These are phyloP conservation scores for Drosophila infuscata DNA, from an alignment of 2,888 invertebrate genomes.

Conservation along the genomic window DNA sequence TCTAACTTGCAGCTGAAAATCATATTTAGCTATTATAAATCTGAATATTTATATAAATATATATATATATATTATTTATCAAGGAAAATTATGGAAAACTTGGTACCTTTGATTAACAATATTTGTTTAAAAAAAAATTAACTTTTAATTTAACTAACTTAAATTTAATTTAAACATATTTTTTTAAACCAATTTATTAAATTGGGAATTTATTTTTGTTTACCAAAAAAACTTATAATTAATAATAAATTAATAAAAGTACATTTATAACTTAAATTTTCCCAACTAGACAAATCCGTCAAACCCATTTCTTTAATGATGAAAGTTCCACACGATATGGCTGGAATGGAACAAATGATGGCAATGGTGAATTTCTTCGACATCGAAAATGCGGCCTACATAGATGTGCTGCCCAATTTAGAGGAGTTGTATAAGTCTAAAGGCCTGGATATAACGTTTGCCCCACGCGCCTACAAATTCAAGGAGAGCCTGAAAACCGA, in stretches of 20 bases:
- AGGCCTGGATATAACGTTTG: conserved; percentile 57
- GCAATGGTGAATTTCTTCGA: conserved; percentile 66
- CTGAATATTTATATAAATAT: too few species aligned
- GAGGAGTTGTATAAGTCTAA: conserved; percentile 64
- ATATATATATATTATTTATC: neutral
- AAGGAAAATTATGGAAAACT: neutral
- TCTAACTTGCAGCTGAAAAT: neutral
- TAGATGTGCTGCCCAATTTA: conserved; percentile 70
- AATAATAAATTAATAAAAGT: neutral
- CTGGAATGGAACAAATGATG: conserved; percentile 61
- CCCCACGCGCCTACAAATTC: conserved; percentile 58
- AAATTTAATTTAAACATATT: neutral
- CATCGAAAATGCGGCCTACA: conserved; percentile 64
- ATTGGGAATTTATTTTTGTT: neutral
- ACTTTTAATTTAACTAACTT: neutral
- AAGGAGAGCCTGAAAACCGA: conserved; percentile 47
- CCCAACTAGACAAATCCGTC: conserved; percentile 55
- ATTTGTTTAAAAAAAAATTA: neutral
- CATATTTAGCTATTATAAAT: neutral
- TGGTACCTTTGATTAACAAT: neutral
- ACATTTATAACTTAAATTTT: neutral
- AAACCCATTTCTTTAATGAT: conserved; percentile 70
- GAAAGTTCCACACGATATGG: conserved; percentile 72
- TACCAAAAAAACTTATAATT: neutral
- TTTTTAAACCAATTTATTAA: neutral